Conservation (phyloP, 2,797 vertebrate species). For the Pempheris klunzingeri region DNA sequence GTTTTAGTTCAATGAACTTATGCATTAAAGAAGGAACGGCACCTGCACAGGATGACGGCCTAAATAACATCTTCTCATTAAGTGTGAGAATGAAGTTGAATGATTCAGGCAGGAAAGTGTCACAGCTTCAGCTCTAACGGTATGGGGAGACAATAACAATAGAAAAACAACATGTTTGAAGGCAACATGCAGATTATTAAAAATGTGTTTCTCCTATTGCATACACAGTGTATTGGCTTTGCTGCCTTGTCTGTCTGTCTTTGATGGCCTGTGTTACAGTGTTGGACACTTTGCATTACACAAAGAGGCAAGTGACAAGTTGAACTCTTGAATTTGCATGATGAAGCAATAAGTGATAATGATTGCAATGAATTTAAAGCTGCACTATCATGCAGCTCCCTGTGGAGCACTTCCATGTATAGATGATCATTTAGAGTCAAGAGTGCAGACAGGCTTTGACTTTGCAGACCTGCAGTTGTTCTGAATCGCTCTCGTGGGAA, state of each 20-base stretch:
- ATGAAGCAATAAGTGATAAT: constrained; percentile 29
- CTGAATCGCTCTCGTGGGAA: constrained; percentile 20
- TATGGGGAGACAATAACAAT: neutral
- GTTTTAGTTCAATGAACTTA: neutral
- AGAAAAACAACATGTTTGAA: neutral
- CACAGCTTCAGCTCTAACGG: neutral
- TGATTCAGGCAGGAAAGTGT: neutral
- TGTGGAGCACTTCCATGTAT: constrained; percentile 17
- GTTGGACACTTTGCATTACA: constrained; percentile 57
- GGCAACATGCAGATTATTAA: neutral
- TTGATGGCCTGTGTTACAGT: neutral
- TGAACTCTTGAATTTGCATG: constrained; percentile 63
- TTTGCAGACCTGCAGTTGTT: neutral
- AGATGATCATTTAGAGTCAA: neutral
- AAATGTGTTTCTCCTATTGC: neutral
- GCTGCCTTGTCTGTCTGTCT: neutral
- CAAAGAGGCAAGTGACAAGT: constrained; percentile 43
- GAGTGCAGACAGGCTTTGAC: neutral
- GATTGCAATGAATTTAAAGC: constrained; percentile 21
- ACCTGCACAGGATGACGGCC: too few relatives aligned
- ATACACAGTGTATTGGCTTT: neutral
- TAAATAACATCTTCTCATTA: neutral
- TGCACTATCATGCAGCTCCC: constrained; percentile 10
- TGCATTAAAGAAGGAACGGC: neutral
- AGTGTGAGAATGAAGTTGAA: neutral